Conservation (phyloP, 1,140 invertebrate species). For the Drosophila punjabiensis region DNA sequence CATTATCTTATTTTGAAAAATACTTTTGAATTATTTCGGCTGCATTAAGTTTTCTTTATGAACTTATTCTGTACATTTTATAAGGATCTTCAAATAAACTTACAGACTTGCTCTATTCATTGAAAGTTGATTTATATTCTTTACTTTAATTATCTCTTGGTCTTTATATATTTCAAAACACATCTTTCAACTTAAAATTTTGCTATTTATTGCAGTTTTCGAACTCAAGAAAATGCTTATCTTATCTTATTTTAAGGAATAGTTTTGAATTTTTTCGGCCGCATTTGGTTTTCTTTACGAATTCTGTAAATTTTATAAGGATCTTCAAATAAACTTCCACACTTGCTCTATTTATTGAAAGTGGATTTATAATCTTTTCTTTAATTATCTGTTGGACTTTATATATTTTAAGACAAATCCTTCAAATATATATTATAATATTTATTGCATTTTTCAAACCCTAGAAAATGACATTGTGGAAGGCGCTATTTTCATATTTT, state of each 20-base stretch:
- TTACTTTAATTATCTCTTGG: too few species aligned
- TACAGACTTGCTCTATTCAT: neutral
- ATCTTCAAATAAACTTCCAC: neutral
- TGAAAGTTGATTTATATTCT: too few species aligned
- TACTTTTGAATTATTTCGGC: neutral
- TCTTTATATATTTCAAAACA: too few species aligned
- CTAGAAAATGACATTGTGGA: neutral
- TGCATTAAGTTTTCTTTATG: neutral
- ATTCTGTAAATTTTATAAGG: too few species aligned
- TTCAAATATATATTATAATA: neutral
- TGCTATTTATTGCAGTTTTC: too few species aligned
- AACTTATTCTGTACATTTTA: too few species aligned
- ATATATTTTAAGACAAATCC: neutral
- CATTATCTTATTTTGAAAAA: neutral
- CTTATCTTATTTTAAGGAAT: neutral
- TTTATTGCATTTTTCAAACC: neutral
- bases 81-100: too few species aligned
- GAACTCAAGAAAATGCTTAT: too few species aligned
- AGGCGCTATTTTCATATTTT: slow-evolving; percentile 24
- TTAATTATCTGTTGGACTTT: too few species aligned
- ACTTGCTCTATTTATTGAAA: too few species aligned
- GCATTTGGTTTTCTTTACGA: neutral
- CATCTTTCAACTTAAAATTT: too few species aligned
- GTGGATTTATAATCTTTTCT: too few species aligned
- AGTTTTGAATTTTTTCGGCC: neutral